Conservation (phyloP, 2,797 vertebrate species). For the Halcyon badia region DNA sequence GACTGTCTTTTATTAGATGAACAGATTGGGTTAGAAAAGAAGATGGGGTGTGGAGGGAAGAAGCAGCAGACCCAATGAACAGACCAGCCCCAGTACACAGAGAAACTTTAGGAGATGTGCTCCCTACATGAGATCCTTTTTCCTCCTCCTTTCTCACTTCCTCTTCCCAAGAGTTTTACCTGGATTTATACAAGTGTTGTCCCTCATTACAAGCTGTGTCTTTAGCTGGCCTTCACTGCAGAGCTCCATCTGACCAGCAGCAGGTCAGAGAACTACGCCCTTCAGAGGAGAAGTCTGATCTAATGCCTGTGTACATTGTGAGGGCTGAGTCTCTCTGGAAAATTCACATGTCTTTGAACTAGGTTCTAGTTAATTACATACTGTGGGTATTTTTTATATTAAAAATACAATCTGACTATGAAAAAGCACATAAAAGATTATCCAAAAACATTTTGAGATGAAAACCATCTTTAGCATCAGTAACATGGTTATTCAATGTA, state of each 20-base stretch:
- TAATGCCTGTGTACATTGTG: neutral
- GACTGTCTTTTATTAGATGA: neutral
- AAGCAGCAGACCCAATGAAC: neutral
- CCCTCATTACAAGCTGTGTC: neutral
- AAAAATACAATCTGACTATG: neutral
- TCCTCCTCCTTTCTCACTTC: neutral
- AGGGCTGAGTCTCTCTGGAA: neutral
- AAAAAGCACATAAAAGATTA: neutral
- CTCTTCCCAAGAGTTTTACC: neutral
- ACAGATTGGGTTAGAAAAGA: neutral
- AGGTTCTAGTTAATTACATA: neutral
- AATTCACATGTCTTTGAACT: neutral
- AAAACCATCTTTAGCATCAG: neutral
- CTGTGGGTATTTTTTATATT: neutral
- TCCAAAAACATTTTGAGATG: neutral
- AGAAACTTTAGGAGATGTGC: neutral
- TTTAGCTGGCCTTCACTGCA: neutral
- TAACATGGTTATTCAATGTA: neutral
- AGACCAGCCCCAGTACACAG: fast-evolving
- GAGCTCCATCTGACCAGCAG: neutral
- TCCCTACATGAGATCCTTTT: neutral
- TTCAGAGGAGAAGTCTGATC: neutral
- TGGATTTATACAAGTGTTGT: neutral
- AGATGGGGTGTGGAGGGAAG: neutral
- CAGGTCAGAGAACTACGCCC: neutral